Evolutionary conservation across 2,113 vertebrate genomes (phyloP).

Genomic region (Rhineura floridana): DNA sequence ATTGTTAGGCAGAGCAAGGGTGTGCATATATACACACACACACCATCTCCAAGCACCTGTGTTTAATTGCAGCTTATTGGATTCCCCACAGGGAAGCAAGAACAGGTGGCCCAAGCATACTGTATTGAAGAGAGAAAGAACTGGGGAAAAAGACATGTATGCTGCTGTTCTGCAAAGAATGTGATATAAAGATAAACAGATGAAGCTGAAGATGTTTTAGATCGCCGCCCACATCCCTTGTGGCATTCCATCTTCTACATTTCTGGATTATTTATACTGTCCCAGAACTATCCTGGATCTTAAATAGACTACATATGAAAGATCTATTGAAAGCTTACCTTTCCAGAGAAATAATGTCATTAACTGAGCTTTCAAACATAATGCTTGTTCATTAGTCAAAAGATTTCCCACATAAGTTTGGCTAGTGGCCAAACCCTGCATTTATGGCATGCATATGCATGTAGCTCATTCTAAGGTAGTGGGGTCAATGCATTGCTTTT

Average conservation of each 20-base stretch:
- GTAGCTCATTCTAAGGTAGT: constrained; percentile 40
- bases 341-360: constrained; percentile 39
- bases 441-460: constrained; percentile 34
- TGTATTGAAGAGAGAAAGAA: constrained; percentile 48
- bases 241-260: too few relatives aligned
- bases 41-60: constrained; percentile 71
- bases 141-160: constrained; percentile 46
- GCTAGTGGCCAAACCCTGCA: constrained; percentile 40
- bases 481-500: neutral
- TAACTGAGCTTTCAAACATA: constrained; percentile 34
- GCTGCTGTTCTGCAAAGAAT: constrained; percentile 36
- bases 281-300: constrained; percentile 33
- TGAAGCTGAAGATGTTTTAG: constrained; percentile 35
- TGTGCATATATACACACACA: too few relatives aligned
- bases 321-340: constrained; percentile 51
- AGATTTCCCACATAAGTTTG: constrained; percentile 53
- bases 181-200: constrained; percentile 37
- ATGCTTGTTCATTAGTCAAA: constrained; percentile 50
- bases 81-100: constrained; percentile 59
- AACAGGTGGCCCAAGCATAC: constrained; percentile 66
- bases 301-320: constrained; percentile 39
- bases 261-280: too few relatives aligned
- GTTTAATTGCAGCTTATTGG: constrained; percentile 70
- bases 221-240: constrained; percentile 12
- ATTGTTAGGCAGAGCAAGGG: constrained; percentile 66